These are phyloP conservation scores for Melanargia galathea DNA, from an alignment of 2,888 invertebrate species.

Conservation along the genomic window DNA sequence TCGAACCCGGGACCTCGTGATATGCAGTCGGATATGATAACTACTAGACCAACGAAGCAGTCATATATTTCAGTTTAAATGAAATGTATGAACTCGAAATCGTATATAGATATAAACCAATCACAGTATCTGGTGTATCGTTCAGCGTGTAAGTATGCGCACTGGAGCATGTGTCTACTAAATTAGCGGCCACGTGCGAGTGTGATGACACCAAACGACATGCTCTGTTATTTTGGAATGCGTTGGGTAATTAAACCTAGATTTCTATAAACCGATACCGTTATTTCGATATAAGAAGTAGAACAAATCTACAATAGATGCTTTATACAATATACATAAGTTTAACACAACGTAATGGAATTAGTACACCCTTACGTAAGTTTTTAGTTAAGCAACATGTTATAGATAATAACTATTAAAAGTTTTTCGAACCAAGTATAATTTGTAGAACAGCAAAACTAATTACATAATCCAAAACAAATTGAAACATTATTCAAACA, in stretches of 20 bases:
- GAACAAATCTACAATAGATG: constrained; percentile 5
- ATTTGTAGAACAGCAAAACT: not conserved
- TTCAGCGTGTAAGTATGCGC: constrained; percentile 35
- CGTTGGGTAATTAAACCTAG: constrained; percentile 43
- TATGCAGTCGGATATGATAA: too few relatives aligned
- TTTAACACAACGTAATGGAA: constrained; percentile 1
- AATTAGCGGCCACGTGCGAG: constrained; percentile 44
- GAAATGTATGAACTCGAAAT: too few relatives aligned
- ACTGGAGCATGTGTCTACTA: constrained; percentile 32
- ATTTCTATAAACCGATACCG: constrained; percentile 40
- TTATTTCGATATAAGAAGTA: constrained; percentile 31
- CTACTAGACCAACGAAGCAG: too few relatives aligned
- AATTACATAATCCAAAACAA: not conserved
- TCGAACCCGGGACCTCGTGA: too few relatives aligned
- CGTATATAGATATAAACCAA: not conserved
- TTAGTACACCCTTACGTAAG: not conserved
- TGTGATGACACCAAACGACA: constrained; percentile 53
- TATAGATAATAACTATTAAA: not conserved
- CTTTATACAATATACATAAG: not conserved
- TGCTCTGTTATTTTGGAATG: constrained; percentile 49
- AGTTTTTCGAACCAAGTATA: not conserved
- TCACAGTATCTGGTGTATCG: constrained; percentile 20
- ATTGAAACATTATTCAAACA: constrained; percentile 10
- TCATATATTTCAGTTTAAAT: too few relatives aligned
- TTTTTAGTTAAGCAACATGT: not conserved